These are phyloP conservation scores for Tetramorium simillimum DNA, from an alignment of 1,140 invertebrate species.

Conservation along the genomic window DNA sequence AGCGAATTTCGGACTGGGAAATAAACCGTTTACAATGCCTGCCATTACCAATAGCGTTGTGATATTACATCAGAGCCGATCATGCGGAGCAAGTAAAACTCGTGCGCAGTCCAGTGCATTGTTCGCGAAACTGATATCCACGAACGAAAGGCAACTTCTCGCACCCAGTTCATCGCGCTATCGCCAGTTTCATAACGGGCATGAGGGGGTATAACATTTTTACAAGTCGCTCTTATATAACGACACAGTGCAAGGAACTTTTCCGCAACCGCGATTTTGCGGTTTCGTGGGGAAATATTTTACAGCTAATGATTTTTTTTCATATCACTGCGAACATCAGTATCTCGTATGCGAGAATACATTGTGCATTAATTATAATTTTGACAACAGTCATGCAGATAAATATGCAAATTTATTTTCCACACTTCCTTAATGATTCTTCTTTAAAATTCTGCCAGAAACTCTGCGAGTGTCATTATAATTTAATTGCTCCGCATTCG, in stretches of 20 bases:
- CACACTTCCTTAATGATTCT: neutral
- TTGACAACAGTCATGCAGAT: neutral
- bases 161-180: constrained; percentile 24
- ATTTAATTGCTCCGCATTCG: neutral
- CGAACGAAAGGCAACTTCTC: constrained; percentile 32
- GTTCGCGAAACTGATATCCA: constrained; percentile 40
- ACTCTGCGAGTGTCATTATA: neutral
- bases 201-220: constrained; percentile 10
- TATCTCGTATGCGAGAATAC: too few relatives aligned
- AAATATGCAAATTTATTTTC: neutral
- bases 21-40: neutral
- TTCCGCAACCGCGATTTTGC: constrained; percentile 4
- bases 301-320: neutral
- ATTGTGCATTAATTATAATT: neutral
- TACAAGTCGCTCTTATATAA: constrained; percentile 23
- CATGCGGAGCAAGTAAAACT: constrained; percentile 9
- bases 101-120: neutral
- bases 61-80: constrained; percentile 31
- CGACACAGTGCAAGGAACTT: neutral
- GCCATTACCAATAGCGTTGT: neutral
- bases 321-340: neutral
- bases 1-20: neutral
- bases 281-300: constrained; percentile 31
- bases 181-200: constrained; percentile 23
- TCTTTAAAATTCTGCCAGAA: neutral